Evolutionary conservation across 1,140 invertebrate species (phyloP), one percentile per base, ranked within the genome.

Genomic region (Anthonomus grandis): DNA sequence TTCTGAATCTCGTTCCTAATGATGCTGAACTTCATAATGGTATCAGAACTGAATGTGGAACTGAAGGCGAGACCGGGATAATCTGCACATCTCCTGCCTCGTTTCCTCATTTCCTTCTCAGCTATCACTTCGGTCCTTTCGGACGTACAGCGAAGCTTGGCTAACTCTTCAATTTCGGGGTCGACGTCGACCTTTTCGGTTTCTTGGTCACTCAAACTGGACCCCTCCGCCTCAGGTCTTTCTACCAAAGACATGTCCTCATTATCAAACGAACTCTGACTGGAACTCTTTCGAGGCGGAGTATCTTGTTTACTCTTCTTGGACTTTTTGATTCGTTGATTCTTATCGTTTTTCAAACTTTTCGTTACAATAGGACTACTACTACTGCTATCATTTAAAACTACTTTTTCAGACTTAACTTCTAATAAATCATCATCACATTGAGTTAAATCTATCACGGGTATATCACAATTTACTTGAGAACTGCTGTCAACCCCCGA

Each of bases 1-100:
- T 97, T 97, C 78, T 97, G 92, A 67, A 98, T 83, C 79, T 97
- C 95, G 76, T 97, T 97, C 72, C 87, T 86, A 70, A 98, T 97
- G 42, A 98, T 88, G 71, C 87, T 93, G 78, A 97, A 96, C 77
- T 95, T 97, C 87, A 98, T 97, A 84, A 96, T 88, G 2, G 95
- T 96, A 73, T 96, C 94, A 39, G 94, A 96, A 70, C 91, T 94
- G 74, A 97, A 95, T 69, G 94, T 90, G 17, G 91, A 93, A 58
- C 85, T 85, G 17, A 95, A 93, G 0, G 91, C 91, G 6, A 96
- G 75, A 3, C 93, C 93, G 0, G 92, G 93, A 78, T 95, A 96
- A 71, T 95, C 92, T 3, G 90, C 84, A 73, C 90, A 93, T 73
- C 90, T 78, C 63, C 84, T 75, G 50, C 86, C 83, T 57, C 86